Base-by-base conservation (phyloP, 2,888 invertebrate genomes). In the Drosophila limbata region DNA sequence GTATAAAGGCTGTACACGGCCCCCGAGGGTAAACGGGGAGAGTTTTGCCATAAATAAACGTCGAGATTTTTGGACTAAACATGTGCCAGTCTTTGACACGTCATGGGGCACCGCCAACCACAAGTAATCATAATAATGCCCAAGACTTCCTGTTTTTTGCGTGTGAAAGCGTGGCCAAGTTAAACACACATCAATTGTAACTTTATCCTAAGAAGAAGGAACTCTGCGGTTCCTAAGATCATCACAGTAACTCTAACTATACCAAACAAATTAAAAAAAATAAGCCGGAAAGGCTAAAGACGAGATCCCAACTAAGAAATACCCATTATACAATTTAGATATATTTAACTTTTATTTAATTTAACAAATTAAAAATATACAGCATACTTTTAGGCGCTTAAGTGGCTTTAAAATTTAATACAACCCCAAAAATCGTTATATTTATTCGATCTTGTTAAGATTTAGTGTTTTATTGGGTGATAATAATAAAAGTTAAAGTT, bases 131-230 rank as follows among this genome's bases (percentile, higher is more conserved):
- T 35, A 21, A 48, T 39, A 44, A 62, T 56, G 56, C 64, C 78
- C 62, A 73, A 80, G 72, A 80, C 69, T 84, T 75, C 78, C 77
- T 78, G 77, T 60, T 68, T 64, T 84, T 64, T 84, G 69, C 69
- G 76, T 76, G 76, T 63, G 70, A 68, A 75, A 72, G 68, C 66
- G 77, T 78, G 62, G 67, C 69, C 48, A 57, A 39, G 33, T 48
- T 15, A 48, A 45, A 25, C 45, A 45, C 45, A 45, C 45, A 44
- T 19, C 11, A 5, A 17, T 9, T 3, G 8, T 8, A 47, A 48
- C 33, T 11, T 48, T 19, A 33, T 48, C 31, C 48, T 31, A 19
- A 13, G 25, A 33, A 11, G 25, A 53, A 57, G 57, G 25, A 47
- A 47, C 28, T 53, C 15, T 50, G 48, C 48, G 48, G 48, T 50